These are phyloP conservation scores for Drosophila nigrodunni DNA, from an alignment of 1,140 invertebrate genomes.

Conservation along the genomic window DNA sequence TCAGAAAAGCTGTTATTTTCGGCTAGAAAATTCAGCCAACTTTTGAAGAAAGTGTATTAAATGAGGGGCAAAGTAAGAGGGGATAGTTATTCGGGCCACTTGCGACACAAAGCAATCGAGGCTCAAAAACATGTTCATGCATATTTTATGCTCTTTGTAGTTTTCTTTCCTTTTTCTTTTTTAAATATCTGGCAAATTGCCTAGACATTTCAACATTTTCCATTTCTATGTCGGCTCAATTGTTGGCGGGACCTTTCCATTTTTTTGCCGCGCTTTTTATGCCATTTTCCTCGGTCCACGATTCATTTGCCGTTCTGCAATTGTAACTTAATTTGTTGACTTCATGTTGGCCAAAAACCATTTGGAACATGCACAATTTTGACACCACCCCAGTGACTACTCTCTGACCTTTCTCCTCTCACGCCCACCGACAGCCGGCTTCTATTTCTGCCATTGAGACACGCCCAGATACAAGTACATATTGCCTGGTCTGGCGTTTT, in stretches of 20 bases:
- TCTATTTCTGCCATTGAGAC: not conserved
- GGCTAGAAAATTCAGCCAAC: too few relatives aligned
- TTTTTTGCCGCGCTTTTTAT: constrained; percentile 10
- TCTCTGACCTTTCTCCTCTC: not conserved
- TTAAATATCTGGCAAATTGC: constrained; percentile 48
- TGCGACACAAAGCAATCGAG: constrained; percentile 52
- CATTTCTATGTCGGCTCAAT: constrained; percentile 22
- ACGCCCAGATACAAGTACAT: constrained; percentile 69
- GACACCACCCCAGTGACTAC: constrained; percentile 47
- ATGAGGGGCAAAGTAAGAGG: not conserved
- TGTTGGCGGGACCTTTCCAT: not conserved
- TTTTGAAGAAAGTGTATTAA: not conserved
- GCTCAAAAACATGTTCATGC: constrained; percentile 69
- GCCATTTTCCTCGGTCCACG: constrained; percentile 9
- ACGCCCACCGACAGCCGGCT: not conserved
- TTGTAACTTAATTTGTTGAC: constrained; percentile 76
- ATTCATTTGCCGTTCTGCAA: constrained; percentile 74
- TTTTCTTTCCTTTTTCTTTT: not conserved
- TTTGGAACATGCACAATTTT: constrained; percentile 78
- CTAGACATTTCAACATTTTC: constrained; percentile 20
- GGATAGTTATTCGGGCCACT: not conserved
- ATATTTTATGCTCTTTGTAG: constrained; percentile 67
- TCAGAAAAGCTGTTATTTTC: too few relatives aligned
- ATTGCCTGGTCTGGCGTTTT: constrained; percentile 58
- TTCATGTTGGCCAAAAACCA: constrained; percentile 57